A percentile compares a stretch with the other conserved stretches of the same genome.
Conservation (phyloP, 2,888 invertebrate species). For the Altica lythri region DNA sequence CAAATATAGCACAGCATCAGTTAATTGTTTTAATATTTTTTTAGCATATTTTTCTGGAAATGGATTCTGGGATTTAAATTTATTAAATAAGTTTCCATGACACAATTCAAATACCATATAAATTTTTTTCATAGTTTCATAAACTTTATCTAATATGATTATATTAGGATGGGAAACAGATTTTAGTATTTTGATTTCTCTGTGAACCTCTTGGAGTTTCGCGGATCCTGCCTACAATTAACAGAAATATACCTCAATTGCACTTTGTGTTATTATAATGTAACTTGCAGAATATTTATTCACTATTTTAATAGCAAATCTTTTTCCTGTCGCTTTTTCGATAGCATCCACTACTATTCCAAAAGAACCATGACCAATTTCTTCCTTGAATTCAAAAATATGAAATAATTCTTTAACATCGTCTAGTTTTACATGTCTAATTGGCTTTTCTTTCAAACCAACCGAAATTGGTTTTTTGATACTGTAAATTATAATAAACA, state of each 20-base stretch:
- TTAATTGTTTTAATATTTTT: conserved; percentile 52
- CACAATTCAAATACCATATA: conserved; percentile 63
- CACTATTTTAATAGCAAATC: conserved; percentile 58
- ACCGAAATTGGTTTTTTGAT: neutral
- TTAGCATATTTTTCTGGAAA: conserved; percentile 52
- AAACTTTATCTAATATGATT: conserved; percentile 60
- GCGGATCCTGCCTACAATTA: conserved; percentile 14
- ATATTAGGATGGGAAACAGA: conserved; percentile 63
- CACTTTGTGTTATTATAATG: neutral
- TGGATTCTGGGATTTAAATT: conserved; percentile 49
- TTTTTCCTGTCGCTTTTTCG: conserved; percentile 49
- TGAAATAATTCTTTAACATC: conserved; percentile 49
- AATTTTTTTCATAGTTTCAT: conserved; percentile 61
- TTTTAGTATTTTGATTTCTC: conserved; percentile 62
- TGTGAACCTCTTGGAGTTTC: conserved; percentile 48
- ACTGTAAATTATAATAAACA: no score
- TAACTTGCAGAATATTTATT: conserved; percentile 51
- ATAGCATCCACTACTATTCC: conserved; percentile 54
- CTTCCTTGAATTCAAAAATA: conserved; percentile 51
- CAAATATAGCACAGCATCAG: conserved; percentile 55
- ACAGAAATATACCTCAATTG: neutral
- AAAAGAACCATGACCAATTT: conserved; percentile 56
- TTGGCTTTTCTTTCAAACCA: conserved; percentile 43
- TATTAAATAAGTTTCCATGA: conserved; percentile 57
- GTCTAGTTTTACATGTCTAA: conserved; percentile 52